Conservation (phyloP, 1,140 invertebrate species). For the Magallana gigas region DNA sequence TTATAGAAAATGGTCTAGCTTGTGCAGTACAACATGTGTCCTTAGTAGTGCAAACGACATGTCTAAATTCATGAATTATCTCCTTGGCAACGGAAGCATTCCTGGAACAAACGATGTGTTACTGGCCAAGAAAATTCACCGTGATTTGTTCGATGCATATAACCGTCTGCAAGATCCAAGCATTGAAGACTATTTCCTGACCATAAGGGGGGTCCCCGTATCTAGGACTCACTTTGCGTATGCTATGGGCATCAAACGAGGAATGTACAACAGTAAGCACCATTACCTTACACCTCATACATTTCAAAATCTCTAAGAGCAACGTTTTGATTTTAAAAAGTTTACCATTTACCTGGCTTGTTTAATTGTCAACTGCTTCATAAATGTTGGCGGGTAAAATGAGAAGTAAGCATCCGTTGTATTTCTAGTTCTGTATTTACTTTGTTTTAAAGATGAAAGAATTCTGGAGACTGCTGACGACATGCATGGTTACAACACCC, state of each 20-base stretch:
- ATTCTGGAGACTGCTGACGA: slow-evolving; percentile 59
- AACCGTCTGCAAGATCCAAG: slow-evolving; percentile 15
- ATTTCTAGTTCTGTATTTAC: not conserved
- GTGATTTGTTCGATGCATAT: not conserved
- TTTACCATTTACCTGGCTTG: too few species aligned
- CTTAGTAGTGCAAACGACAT: slow-evolving; percentile 58
- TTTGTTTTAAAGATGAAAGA: slow-evolving; percentile 54
- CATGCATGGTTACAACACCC: slow-evolving; percentile 59
- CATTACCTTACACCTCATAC: too few species aligned
- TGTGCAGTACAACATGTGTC: slow-evolving; percentile 58
- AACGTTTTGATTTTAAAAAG: too few species aligned
- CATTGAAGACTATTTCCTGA: slow-evolving; percentile 12
- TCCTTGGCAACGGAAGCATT: slow-evolving; percentile 46
- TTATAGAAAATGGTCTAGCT: slow-evolving; percentile 40
- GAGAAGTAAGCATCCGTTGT: too few species aligned
- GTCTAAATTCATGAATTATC: slow-evolving; percentile 62
- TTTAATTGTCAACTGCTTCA: too few species aligned
- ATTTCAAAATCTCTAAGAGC: too few species aligned
- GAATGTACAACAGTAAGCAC: slow-evolving; percentile 47
- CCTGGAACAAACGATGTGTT: not conserved
- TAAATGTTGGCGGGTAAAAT: too few species aligned
- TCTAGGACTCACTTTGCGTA: slow-evolving; percentile 47
- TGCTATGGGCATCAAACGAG: slow-evolving; percentile 54
- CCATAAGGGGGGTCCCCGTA: slow-evolving; percentile 19
- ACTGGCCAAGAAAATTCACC: slow-evolving; percentile 7